Conservation (phyloP, 2,888 invertebrate genomes). For the Euplagia quadripunctaria region DNA sequence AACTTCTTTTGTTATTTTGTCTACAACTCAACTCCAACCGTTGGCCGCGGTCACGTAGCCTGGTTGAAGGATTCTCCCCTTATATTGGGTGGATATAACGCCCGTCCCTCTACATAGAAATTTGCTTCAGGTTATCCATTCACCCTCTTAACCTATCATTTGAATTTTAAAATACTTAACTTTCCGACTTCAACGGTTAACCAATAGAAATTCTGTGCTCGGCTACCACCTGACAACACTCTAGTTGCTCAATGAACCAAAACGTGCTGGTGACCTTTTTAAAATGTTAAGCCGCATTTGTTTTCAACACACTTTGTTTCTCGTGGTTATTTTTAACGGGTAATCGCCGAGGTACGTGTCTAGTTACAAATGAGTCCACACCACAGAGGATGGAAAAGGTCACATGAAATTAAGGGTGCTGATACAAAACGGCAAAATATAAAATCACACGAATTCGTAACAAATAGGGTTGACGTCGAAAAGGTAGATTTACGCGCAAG, state of each 20-base stretch:
- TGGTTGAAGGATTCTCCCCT: too few species aligned
- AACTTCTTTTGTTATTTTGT: too few species aligned
- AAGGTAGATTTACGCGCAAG: conserved; percentile 56
- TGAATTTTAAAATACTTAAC: neutral
- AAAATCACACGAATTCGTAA: conserved; percentile 36
- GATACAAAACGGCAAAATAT: conserved; percentile 27
- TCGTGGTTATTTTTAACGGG: conserved; percentile 13
- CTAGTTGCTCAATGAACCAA: conserved; percentile 2
- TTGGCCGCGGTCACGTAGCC: too few species aligned
- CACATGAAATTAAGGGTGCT: conserved; percentile 39
- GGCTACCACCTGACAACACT: neutral
- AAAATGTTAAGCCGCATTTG: conserved; percentile 11
- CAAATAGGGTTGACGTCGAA: conserved; percentile 46
- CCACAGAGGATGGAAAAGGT: conserved; percentile 28
- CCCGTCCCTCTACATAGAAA: too few species aligned
- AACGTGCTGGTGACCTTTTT: conserved; percentile 10
- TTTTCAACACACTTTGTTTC: conserved; percentile 10
- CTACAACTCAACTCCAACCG: too few species aligned
- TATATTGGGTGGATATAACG: too few species aligned
- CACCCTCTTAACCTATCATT: neutral
- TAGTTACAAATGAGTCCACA: conserved; percentile 16
- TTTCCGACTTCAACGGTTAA: neutral
- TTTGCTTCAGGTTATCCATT: too few species aligned
- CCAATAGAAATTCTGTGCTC: neutral
- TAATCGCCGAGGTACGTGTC: neutral